Base-by-base conservation (phyloP, 2,888 invertebrate species). In the Diarsia dahlii region DNA sequence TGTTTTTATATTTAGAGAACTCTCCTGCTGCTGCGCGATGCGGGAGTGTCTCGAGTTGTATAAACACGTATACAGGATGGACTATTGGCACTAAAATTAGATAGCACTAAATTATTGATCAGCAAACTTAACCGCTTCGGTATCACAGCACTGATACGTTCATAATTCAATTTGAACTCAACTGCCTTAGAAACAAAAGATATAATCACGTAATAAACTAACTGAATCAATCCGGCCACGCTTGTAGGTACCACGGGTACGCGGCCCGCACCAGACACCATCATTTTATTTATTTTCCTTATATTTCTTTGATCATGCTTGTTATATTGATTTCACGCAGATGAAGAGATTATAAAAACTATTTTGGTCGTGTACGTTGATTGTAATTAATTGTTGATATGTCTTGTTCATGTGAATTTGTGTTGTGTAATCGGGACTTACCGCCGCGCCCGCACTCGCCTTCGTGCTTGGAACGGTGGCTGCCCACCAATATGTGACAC, bases 381-480 rank as follows among this genome's bases (percentile, higher is more conserved):
- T 91, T 95, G 93, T 94, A 91, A 90, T 91, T 92, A 91, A 87
- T 92, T 92, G 91, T 94, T 93, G 91, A 94, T 92, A 87, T 95
- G 96, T 96, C 95, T 95, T 96, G 96, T 96, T 95, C 93, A 95
- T 96, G 96, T 96, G 96, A 95, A 96, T 96, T 96, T 96, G 96
- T 96, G 96, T 96, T 95, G 95, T 96, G 96, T 95, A 94, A 93
- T 92, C 89, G 93, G 94, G 92, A 92, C 79, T 90, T 91, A 92
- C 90, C 94, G 93, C 92, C 94, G 94, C 95, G 95, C 93, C 95
- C 96, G 95, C 95, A 96, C 95, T 95, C 95, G 94, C 92, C 95
- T 94, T 93, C 91, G 95, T 91, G 95, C 95, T 95, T 94, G 91
- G 92, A 92, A 90, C 92, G 94, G 93, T 93, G 94, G 93, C 92